A percentile compares a stretch with the other conserved stretches of the same genome.
Evolutionary conservation across 2,797 vertebrate species (phyloP).

Genomic region (Malacoraja senta): DNA sequence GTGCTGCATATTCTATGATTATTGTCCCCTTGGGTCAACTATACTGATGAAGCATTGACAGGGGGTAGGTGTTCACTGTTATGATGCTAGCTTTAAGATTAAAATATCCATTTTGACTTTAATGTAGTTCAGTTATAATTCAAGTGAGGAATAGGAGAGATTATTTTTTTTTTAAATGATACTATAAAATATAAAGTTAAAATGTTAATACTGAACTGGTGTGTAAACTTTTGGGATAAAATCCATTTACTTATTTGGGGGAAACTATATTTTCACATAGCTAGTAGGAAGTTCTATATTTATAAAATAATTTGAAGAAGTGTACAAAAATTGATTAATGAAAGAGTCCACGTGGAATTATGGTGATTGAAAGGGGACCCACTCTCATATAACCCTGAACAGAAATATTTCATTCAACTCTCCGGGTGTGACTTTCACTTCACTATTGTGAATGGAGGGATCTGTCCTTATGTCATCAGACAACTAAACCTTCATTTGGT

Average conservation of each 20-base stretch:
- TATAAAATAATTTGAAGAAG: not conserved
- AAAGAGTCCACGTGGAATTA: not conserved
- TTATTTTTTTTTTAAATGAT: not conserved
- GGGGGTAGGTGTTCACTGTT: not conserved
- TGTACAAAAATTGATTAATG: not conserved
- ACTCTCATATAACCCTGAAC: not conserved
- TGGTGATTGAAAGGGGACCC: not conserved
- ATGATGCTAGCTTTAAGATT: not conserved
- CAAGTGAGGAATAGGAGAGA: not conserved
- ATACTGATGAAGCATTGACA: not conserved
- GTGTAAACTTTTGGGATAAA: not conserved
- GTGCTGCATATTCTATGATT: no score
- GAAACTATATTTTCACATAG: not conserved
- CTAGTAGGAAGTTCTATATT: no score
- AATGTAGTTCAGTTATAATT: not conserved
- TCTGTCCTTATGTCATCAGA: not conserved
- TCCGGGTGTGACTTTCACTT: not conserved
- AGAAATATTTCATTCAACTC: not conserved
- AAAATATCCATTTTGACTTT: not conserved
- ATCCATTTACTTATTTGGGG: not conserved
- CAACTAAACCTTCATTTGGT: not conserved
- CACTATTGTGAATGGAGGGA: not conserved
- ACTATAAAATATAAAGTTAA: not conserved
- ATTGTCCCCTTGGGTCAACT: not conserved
- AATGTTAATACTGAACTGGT: not conserved